Conservation (phyloP, 2,888 invertebrate species). For the Lepidocyrtinus sp. region DNA sequence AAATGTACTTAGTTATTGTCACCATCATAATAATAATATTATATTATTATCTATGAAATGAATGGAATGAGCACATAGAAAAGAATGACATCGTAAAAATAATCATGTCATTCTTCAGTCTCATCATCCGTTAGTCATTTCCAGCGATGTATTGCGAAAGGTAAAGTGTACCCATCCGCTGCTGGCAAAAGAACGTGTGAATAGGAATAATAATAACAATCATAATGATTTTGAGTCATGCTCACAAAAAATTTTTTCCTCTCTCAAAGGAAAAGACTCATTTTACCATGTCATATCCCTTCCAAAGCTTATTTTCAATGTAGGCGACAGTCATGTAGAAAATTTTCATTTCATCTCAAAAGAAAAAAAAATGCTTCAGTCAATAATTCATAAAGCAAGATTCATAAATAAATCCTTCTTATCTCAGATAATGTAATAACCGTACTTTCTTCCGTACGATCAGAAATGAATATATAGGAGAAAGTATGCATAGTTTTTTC, state of each 20-base stretch:
- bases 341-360: constrained; percentile 51
- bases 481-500: constrained; percentile 17
- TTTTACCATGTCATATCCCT: constrained; percentile 14
- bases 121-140: constrained; percentile 40
- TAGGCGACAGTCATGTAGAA: constrained; percentile 23
- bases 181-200: not conserved
- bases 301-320: not conserved
- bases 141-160: not conserved
- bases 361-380: constrained; percentile 54
- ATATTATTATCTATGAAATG: constrained; percentile 3
- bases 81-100: constrained; percentile 38
- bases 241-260: constrained; percentile 10
- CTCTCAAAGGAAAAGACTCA: not conserved
- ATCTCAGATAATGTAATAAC: constrained; percentile 16
- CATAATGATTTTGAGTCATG: not conserved
- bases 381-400: constrained; percentile 56
- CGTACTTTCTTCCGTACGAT: constrained; percentile 27
- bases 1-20: not conserved
- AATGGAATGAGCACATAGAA: constrained; percentile 29
- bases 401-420: constrained; percentile 46
- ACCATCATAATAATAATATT: constrained; percentile 5
- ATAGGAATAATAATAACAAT: constrained; percentile 44
- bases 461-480: not conserved
- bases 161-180: not conserved
- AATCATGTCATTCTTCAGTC: constrained; percentile 29